Evolutionary conservation across 2,113 vertebrate genomes (phyloP).

Genomic region (Saguinus imperator): DNA sequence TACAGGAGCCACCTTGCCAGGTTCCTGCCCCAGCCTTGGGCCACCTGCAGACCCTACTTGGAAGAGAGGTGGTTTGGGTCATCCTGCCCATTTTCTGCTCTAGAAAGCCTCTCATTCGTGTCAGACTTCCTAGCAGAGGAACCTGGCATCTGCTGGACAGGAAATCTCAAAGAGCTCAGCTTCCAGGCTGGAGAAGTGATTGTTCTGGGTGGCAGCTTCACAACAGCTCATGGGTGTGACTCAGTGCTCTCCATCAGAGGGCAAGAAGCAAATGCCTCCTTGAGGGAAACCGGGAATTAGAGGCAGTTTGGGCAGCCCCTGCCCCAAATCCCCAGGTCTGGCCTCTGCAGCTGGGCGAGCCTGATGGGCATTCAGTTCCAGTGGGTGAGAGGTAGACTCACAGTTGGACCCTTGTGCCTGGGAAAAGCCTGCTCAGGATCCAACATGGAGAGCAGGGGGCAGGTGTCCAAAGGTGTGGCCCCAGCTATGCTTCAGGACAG

Average conservation of each 20-base stretch:
- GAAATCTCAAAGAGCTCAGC: neutral
- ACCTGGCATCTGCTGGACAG: accelerated
- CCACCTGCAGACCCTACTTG: neutral
- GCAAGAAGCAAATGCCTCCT: neutral
- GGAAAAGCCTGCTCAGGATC: neutral
- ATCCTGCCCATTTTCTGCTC: neutral
- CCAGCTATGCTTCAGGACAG: neutral
- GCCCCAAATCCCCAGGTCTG: neutral
- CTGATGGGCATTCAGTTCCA: neutral
- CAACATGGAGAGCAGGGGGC: accelerated
- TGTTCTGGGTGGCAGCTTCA: neutral
- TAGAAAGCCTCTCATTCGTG: neutral
- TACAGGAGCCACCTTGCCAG: neutral
- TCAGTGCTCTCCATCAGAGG: neutral
- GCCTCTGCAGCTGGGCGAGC: neutral
- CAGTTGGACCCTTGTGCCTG: too few species aligned
- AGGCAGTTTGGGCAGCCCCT: neutral
- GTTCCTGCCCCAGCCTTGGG: neutral
- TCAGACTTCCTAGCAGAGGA: neutral
- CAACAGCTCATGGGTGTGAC: neutral
- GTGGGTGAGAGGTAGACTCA: neutral
- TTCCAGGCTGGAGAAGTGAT: neutral
- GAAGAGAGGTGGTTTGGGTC: too few species aligned
- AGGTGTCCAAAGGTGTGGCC: neutral
- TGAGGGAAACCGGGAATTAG: neutral